Evolutionary conservation across 1,140 invertebrate genomes (phyloP).

Genomic region (Neodiprion lecontei): DNA sequence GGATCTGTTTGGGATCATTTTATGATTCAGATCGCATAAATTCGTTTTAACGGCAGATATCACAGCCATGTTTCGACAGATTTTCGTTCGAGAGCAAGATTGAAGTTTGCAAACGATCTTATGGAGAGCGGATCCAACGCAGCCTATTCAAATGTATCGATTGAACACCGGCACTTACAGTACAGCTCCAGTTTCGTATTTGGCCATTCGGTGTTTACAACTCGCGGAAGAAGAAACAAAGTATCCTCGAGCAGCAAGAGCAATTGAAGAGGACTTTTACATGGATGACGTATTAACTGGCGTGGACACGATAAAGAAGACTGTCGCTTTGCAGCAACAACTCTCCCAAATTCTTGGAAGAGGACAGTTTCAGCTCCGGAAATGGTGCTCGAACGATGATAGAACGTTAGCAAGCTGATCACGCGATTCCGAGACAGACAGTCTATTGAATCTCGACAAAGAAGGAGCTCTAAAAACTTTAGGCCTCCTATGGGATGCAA

Average conservation of each 20-base stretch:
- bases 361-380: constrained; percentile 27
- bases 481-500: constrained; percentile 38
- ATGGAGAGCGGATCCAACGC: constrained; percentile 25
- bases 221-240: constrained; percentile 28
- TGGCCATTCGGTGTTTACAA: constrained; percentile 26
- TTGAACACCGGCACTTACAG: constrained; percentile 34
- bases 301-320: constrained; percentile 30
- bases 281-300: constrained; percentile 54
- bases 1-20: constrained; percentile 12
- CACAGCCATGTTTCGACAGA: constrained; percentile 12
- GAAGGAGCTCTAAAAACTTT: constrained; percentile 35
- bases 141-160: constrained; percentile 20
- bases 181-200: constrained; percentile 22
- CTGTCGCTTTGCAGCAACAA: constrained; percentile 24
- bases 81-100: constrained; percentile 16
- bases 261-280: constrained; percentile 39
- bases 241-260: constrained; percentile 33
- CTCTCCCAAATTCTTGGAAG: constrained; percentile 11
- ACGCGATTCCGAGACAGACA: constrained; percentile 14
- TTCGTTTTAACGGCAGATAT: constrained; percentile 34
- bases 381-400: constrained; percentile 23
- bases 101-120: constrained; percentile 11
- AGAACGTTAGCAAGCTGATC: constrained; percentile 18
- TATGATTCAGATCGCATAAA: constrained; percentile 20
- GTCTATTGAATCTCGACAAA: constrained; percentile 20